Evolutionary conservation across 2,888 invertebrate genomes (phyloP), one percentile per base, ranked within the genome.

Genomic region (Andrena hattorfiana): DNA sequence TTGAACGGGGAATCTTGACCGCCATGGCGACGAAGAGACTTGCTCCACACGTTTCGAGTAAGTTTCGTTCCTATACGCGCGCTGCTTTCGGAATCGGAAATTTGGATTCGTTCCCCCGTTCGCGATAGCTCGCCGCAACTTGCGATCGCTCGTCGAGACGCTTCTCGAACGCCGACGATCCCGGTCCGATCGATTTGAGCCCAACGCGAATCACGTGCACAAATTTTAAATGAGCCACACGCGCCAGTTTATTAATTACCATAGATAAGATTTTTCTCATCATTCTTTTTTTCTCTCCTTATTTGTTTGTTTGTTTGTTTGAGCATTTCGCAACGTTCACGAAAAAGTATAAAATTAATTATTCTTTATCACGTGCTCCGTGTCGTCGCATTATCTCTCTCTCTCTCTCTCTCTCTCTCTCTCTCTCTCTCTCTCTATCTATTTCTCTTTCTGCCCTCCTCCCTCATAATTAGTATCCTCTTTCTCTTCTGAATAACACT

Each of bases 281-380:
- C 62, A 16, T 23, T 32, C 20, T 54, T 48, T 48, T 23, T 5
- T 8, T 35, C 56, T 51, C 42, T 10, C 26, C 28, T 51, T 82
- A 23, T 32, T 23, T 67, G 30, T 59, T 56, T 74, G 59, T 59
- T 56, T 74, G 59, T 90, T 89, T 89, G 86, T 87, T 93, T 93
- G 93, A 93, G 93, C 93, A 92, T 93, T 92, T 92, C 90, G 90
- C 91, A 92, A 93, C 91, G 91, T 92, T 90, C 92, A 93, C 92
- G 91, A 93, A 91, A 93, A 93, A 91, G 93, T 93, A 93, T 89
- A 94, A 94, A 93, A 93, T 93, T 92, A 93, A 93, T 93, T 91
- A 90, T 89, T 91, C 87, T 92, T 90, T 91, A 89, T 89, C 87
- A 89, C 88, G 88, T 81, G 81, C 82, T 81, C 85, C 68, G 68